Evolutionary conservation across 1,140 invertebrate species (phyloP).

Genomic region (Hyphantria cunea): DNA sequence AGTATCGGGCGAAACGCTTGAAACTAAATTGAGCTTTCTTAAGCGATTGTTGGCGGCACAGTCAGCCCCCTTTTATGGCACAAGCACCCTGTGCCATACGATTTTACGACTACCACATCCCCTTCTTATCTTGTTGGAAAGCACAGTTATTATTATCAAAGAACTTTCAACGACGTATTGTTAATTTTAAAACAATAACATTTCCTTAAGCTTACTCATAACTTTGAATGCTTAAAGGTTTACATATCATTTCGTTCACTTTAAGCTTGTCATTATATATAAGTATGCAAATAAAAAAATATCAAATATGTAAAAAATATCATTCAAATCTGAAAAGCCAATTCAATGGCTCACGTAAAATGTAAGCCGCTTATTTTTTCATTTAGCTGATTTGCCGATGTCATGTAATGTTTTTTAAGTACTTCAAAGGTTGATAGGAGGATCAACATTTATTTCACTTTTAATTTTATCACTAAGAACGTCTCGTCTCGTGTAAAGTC

Average conservation of each 20-base stretch:
- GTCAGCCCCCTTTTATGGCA: constrained; percentile 53
- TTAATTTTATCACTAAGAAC: constrained; percentile 32
- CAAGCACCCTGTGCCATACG: constrained; percentile 53
- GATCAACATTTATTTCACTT: constrained; percentile 13
- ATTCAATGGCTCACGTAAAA: constrained; percentile 1
- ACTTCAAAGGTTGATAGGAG: background rate
- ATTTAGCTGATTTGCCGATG: background rate
- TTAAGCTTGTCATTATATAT: constrained; percentile 14
- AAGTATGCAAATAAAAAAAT: constrained; percentile 12
- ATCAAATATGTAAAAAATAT: constrained; percentile 9
- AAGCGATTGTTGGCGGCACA: constrained; percentile 37
- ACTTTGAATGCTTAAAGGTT: too few species aligned
- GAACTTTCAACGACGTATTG: constrained; percentile 36
- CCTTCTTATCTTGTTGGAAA: constrained; percentile 61
- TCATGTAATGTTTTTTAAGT: constrained; percentile 16
- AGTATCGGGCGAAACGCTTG: constrained; percentile 32
- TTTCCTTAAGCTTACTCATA: too few species aligned
- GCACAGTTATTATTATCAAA: constrained; percentile 45
- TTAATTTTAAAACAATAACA: background rate
- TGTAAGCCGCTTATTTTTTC: constrained; percentile 24
- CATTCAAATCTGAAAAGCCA: background rate
- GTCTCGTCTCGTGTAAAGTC: constrained; percentile 10
- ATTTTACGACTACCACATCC: constrained; percentile 61
- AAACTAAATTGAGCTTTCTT: constrained; percentile 49
- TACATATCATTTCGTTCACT: background rate